Base-by-base conservation (phyloP, 2,888 invertebrate genomes). In the Argyresthia albistria region DNA sequence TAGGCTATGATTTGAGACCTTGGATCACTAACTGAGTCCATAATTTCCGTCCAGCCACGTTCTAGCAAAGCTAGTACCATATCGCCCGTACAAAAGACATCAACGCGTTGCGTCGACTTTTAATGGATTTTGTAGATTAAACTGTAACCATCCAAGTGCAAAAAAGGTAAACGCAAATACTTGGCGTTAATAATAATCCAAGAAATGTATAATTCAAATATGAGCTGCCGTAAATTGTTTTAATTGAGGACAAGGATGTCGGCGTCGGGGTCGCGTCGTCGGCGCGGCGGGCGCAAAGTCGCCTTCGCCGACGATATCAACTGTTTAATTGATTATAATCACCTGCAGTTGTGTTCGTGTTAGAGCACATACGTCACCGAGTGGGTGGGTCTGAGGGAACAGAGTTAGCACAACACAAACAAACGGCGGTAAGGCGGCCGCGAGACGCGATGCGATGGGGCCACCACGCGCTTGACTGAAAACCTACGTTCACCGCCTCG, bases 191-290 rank as follows among this genome's bases (percentile, higher is more conserved):
- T 52, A 51, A 53, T 43, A 37, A 46, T 37, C 35, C 52, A 46
- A 65, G 66, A 61, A 73, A 71, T 75, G 70, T 72, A 70, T 69
- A 74, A 80, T 75, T 76, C 67, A 76, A 74, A 74, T 66, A 70
- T 73, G 73, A 73, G 66, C 64, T 69, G 72, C 68, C 61, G 73
- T 77, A 79, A 80, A 83, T 72, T 73, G 76, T 75, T 79, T 75
- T 76, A 76, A 84, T 81, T 78, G 81, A 71, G 84, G 80, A 73
- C 84, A 84, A 84, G 84, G 84, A 82, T 82, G 71, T 72, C 72
- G 62, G 67, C 67, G 66, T 64, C 65, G 56, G 58, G 68, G 68
- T 65, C 67, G 72, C 65, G 60, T 58, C 58, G 61, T 25, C 60
- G 64, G 64, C 59, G 63, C 56, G 60, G 63, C 56, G 60, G 61